phyloP scores from a whole-genome alignment of 2,797 vertebrate genomes.

The Pipistrellus pipistrellus region DNA sequence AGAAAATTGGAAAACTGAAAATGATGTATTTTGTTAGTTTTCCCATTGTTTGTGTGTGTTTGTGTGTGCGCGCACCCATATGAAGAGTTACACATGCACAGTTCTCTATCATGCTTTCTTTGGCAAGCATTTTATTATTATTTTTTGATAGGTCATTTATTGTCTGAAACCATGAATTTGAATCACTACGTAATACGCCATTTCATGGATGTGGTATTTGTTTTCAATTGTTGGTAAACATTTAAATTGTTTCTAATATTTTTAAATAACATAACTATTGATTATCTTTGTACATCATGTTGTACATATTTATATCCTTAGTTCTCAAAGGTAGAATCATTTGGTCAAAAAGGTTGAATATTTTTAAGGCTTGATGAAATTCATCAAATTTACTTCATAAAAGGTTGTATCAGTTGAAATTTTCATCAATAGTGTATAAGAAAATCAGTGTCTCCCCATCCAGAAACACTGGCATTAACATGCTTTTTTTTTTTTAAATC shows the following conservation, averaged over 20 bases:
- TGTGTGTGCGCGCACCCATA: neutral
- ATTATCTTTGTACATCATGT: neutral
- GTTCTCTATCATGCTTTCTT: neutral
- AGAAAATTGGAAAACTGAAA: conserved; percentile 35
- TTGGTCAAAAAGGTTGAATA: neutral
- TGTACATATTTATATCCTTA: neutral
- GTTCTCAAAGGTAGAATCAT: conserved; percentile 42
- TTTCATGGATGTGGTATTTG: conserved; percentile 11
- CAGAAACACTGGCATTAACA: neutral
- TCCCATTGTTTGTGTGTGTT: neutral
- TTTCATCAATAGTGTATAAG: neutral
- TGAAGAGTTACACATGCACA: neutral
- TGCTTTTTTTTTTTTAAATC: neutral
- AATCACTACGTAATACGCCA: neutral
- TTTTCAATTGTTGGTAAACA: conserved; percentile 37
- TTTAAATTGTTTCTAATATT: conserved; percentile 34
- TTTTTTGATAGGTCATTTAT: conserved; percentile 36
- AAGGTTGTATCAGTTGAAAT: conserved; percentile 1
- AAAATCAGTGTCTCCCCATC: neutral
- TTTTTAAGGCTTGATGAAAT: conserved; percentile 49
- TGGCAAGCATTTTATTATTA: conserved; percentile 22
- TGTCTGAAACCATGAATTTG: conserved; percentile 22
- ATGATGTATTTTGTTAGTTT: neutral
- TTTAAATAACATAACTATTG: neutral
- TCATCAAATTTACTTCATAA: conserved; percentile 24